Percentiles rank a stretch among this genome's conserved stretches.
Conservation (phyloP, 1,140 invertebrate species). For the Philopotamus ludificatus region DNA sequence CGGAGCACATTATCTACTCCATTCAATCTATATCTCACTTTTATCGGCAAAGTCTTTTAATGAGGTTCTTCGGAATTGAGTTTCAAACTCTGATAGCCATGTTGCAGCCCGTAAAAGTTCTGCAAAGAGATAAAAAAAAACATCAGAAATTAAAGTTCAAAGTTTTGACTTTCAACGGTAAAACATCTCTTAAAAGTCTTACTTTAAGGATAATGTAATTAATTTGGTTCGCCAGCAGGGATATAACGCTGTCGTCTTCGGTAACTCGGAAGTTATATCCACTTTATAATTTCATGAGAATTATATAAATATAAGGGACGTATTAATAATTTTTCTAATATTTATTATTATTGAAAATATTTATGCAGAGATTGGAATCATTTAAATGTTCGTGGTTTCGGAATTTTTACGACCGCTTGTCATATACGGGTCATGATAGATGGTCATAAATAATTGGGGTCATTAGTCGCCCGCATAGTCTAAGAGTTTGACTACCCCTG, state of each 20-base stretch:
- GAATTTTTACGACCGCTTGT: too few relatives aligned
- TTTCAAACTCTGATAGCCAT: constrained; percentile 20
- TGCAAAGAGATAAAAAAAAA: constrained; percentile 23
- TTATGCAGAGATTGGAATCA: too few relatives aligned
- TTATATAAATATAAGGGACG: too few relatives aligned
- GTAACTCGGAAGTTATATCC: background rate
- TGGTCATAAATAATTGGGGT: too few relatives aligned
- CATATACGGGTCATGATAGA: too few relatives aligned
- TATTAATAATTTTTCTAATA: too few relatives aligned
- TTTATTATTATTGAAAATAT: too few relatives aligned
- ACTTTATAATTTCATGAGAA: too few relatives aligned
- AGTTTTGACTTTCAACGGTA: constrained; percentile 18
- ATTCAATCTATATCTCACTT: constrained; percentile 3
- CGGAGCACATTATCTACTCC: constrained; percentile 2
- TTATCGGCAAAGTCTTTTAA: constrained; percentile 25
- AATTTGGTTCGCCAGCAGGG: constrained; percentile 7
- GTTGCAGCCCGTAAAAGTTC: constrained; percentile 24
- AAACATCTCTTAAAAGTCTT: constrained; percentile 7
- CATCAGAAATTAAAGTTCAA: constrained; percentile 26
- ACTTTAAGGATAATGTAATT: constrained; percentile 26
- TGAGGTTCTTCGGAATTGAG: constrained; percentile 26
- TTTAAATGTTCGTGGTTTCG: too few relatives aligned
- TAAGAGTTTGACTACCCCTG: too few relatives aligned
- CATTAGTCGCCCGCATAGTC: too few relatives aligned
- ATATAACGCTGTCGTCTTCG: background rate